Base-by-base conservation (phyloP, 2,797 vertebrate genomes). In the Chelon labrosus region DNA sequence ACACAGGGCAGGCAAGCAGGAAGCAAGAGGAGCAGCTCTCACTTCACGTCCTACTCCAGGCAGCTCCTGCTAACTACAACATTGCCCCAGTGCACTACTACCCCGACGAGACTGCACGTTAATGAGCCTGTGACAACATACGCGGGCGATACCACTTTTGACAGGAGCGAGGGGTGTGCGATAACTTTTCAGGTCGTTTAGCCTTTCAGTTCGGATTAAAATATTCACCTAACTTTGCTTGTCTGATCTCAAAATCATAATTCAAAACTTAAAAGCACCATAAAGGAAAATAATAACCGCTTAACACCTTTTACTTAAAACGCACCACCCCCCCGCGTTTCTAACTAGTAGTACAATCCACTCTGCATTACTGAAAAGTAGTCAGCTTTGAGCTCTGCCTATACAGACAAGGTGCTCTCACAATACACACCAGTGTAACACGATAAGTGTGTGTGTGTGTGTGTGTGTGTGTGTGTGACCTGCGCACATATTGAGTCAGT, bases 281-380 rank as follows among this genome's bases (percentile, higher is more conserved):
- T 0, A 37, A 64, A 41, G 10, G 9, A 3, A 35, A 31, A 3
- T 16, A 2, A 12, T 16, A 1, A 35, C 42, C 2, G 50, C 2
- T 39, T 53, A 10, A 4, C 16, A 0, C 6, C 3, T 16, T 54
- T 56, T n/a, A 50, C 11, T 2, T 5, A 19, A 38, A 17, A 13
- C 0, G 13, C 0, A 2, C 3, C 41, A 14, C 71, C 82, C 65
- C 74, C 65, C 74, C 20, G 10, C 2, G 42, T 3, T 4, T 61
- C 14, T 11, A 60, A 60, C 44, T 60, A 65, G 27, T 88, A 79
- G 79, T 76, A 1, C 27, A 61, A 56, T 27, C 88, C 73, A n/a
- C 42, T 67, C 70, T 63, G 70, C 79, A 67, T 79, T 72, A 85
- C 91, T 91, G 83, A 90, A 91, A 93, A 90, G 90, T 89, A 90